A percentile compares a stretch with the other conserved stretches of the same genome.
Evolutionary conservation across 2,113 vertebrate genomes (phyloP).

Genomic region (Fukomys damarensis): DNA sequence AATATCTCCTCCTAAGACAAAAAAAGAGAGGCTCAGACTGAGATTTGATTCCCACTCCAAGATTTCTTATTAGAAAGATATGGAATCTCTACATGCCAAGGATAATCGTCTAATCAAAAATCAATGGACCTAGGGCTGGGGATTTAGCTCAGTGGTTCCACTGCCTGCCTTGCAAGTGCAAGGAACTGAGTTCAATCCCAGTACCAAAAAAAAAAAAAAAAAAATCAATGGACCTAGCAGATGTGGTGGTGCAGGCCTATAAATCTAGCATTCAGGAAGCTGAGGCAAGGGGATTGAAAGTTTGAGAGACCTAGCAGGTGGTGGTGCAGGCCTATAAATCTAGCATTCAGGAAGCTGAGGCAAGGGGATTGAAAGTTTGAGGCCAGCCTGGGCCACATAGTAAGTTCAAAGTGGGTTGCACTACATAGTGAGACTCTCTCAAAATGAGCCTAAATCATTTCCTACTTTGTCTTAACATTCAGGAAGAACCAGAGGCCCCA

Average conservation of each 20-base stretch:
- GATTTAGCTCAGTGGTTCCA: too few species aligned
- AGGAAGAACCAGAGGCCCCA: neutral
- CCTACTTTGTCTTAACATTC: neutral
- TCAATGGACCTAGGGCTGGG: neutral
- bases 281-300: neutral
- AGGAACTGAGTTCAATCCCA: too few species aligned
- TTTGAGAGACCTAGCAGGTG: neutral
- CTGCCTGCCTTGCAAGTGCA: too few species aligned
- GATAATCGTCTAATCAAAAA: neutral
- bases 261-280: neutral
- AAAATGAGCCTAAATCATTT: neutral
- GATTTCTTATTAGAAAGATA: neutral
- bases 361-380: neutral
- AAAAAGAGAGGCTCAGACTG: neutral
- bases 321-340: neutral
- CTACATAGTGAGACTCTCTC: neutral
- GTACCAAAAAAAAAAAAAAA: too few species aligned
- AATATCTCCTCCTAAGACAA: neutral
- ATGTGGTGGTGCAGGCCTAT: neutral
- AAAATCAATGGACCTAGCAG: neutral
- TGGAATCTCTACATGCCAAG: neutral
- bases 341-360: neutral
- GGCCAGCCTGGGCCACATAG: neutral
- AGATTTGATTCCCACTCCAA: conserved; percentile 5
- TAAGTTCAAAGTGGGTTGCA: neutral